Evolutionary conservation across 1,140 invertebrate species (phyloP), one percentile per base, ranked within the genome.

Genomic region (Coboldia fuscipes): DNA sequence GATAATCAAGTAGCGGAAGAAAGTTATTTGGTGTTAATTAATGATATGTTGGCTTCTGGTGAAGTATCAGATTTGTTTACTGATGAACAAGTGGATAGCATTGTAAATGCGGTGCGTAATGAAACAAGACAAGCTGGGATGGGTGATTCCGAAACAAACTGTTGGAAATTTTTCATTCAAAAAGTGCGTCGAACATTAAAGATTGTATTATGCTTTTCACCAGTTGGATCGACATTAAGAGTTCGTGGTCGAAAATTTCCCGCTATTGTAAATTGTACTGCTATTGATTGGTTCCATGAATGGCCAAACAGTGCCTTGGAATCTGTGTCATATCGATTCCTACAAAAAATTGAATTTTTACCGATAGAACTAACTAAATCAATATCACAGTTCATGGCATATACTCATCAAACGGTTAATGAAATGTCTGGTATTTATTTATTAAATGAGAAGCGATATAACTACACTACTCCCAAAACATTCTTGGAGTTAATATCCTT

Each of bases 401-500:
- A 74, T 54, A 83, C 83, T 2, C 90, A 97, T 48, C 71, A 68
- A 26, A 76, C 76, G 26, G 89, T 96, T 4, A 92, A 92, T 56
- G 66, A 79, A 38, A 78, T 86, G 58, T 92, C 85, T 45, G 57
- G 73, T 51, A 47, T 70, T 30, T 96, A 90, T 58, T 64, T 84
- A 29, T 61, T 67, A 48, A 92, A 89, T 57, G 89, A 96, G 49
- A 72, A 74, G 35, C 65, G 88, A 22, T 90, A 88, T 58, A 94
- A 94, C 56, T 96, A 96, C 50, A 94, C 89, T 2, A 97, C 89
- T 6, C 90, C 90, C 0, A 97, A 96, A 60, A 85, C 82, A 20
- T 97, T 93, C 60, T 56, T 97, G 23, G 89, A 94, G 56, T 85
- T 89, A 54, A 92, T 97, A 41, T 69, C 75, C 34, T 60, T 94